These are phyloP conservation scores for Temnothorax rugatulus DNA, from an alignment of 2,888 invertebrate species.

Conservation along the genomic window DNA sequence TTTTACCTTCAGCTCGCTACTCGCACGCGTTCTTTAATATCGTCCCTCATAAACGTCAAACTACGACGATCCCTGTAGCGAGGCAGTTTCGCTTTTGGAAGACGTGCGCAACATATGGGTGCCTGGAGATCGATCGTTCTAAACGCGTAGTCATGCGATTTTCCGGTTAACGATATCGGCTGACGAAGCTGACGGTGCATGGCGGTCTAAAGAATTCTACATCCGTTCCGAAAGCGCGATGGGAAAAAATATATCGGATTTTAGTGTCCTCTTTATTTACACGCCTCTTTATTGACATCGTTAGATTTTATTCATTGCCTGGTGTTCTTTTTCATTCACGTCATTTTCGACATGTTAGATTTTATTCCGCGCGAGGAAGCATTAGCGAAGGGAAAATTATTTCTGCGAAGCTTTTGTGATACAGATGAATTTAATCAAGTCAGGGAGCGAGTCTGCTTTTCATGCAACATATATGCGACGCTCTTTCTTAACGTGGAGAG, in stretches of 20 bases:
- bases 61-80: not conserved
- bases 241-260: conserved; percentile 3
- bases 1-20: not conserved
- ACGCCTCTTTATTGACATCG: conserved; percentile 2
- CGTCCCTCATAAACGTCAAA: conserved; percentile 35
- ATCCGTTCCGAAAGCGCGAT: not conserved
- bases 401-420: conserved; percentile 4
- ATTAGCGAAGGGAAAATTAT: conserved; percentile 5
- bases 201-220: conserved; percentile 12
- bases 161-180: conserved; percentile 82
- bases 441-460: not conserved
- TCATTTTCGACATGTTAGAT: conserved; percentile 30
- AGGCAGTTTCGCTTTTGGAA: conserved; percentile 47
- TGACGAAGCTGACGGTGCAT: conserved; percentile 57
- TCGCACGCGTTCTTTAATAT: conserved; percentile 27
- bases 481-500: not conserved
- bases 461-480: too few species aligned
- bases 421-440: conserved; percentile 33
- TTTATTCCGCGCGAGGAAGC: conserved; percentile 7
- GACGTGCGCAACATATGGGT: conserved; percentile 65
- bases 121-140: conserved; percentile 79
- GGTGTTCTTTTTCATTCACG: conserved; percentile 17
- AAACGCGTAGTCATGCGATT: conserved; percentile 81
- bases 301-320: conserved; percentile 41
- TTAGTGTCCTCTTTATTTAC: conserved; percentile 19